Evolutionary conservation across 1,140 invertebrate genomes (phyloP).

Genomic region (Zaprionus vittiger): DNA sequence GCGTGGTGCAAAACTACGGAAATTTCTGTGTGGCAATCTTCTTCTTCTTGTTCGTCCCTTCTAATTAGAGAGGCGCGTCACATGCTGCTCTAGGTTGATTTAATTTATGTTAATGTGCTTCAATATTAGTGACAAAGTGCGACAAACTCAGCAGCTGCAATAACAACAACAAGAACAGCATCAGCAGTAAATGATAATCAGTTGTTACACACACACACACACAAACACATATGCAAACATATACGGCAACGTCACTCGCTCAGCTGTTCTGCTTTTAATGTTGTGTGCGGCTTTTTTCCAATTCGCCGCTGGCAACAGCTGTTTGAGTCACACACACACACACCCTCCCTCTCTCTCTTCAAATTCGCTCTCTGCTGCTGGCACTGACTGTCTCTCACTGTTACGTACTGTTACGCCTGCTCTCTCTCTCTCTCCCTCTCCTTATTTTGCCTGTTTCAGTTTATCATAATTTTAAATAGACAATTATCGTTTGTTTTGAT

Average conservation of each 20-base stretch:
- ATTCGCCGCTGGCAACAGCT: constrained; percentile 73
- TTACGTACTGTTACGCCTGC: constrained; percentile 5
- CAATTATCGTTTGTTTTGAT: constrained; percentile 82
- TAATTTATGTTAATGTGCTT: constrained; percentile 42
- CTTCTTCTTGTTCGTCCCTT: constrained; percentile 28
- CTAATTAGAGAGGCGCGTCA: constrained; percentile 26
- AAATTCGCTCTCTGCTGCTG: not conserved
- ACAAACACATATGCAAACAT: constrained; percentile 26
- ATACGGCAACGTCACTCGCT: constrained; percentile 24
- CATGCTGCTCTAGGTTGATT: constrained; percentile 26
- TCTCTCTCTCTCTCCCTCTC: constrained; percentile 25
- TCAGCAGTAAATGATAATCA: constrained; percentile 50
- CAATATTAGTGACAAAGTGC: constrained; percentile 42
- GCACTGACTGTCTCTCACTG: not conserved
- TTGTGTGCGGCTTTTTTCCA: constrained; percentile 64
- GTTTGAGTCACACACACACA: constrained; percentile 37
- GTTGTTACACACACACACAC: constrained; percentile 35
- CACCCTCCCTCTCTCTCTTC: constrained; percentile 10
- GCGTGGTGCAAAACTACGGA: constrained; percentile 24
- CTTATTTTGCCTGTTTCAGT: constrained; percentile 28
- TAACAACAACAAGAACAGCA: constrained; percentile 14
- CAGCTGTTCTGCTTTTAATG: constrained; percentile 31
- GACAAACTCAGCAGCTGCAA: constrained; percentile 19
- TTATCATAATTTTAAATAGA: constrained; percentile 84
- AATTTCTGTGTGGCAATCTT: constrained; percentile 14